Conservation (phyloP, 2,797 vertebrate genomes). For the Enteromius anoplus region DNA sequence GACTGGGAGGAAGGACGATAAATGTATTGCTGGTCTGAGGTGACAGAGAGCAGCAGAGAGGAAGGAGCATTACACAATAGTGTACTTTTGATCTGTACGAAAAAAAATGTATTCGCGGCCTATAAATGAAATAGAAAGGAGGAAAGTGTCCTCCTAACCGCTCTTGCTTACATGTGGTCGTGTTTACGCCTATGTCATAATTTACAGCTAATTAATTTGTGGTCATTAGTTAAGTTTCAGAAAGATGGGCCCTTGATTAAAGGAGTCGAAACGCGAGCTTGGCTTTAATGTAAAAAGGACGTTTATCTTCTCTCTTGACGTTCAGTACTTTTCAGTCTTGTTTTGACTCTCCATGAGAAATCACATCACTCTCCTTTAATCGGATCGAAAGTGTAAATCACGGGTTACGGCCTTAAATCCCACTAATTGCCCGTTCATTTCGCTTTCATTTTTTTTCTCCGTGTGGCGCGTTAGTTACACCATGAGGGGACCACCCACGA, state of each 20-base stretch:
- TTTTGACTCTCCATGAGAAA: conserved; percentile 31
- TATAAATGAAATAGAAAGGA: background rate
- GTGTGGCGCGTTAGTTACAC: conserved; percentile 61
- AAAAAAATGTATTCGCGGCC: conserved; percentile 19
- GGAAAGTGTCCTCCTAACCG: background rate
- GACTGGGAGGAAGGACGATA: conserved; percentile 6
- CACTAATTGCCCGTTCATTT: conserved; percentile 59
- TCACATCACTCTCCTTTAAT: conserved; percentile 54
- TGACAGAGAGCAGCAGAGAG: conserved; percentile 29
- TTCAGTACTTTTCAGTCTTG: conserved; percentile 35
- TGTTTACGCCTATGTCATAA: conserved; percentile 4
- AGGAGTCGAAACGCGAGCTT: background rate
- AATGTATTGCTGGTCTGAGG: conserved; percentile 24
- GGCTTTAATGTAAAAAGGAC: conserved; percentile 11
- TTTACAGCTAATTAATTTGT: conserved; percentile 15
- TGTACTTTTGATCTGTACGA: conserved; percentile 46
- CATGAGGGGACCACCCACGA: conserved; percentile 71
- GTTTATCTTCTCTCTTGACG: conserved; percentile 29
- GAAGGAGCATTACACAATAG: conserved; percentile 36
- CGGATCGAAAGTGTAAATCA: conserved; percentile 59
- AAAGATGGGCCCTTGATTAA: conserved; percentile 9
- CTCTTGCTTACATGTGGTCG: background rate
- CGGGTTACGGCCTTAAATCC: conserved; percentile 56
- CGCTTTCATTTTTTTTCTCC: conserved; percentile 55
- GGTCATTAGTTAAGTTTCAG: background rate